Percentiles rank a stretch among this genome's conserved stretches.
Evolutionary conservation across 2,888 invertebrate genomes (phyloP).

Genomic region (Apodemia duryi): DNA sequence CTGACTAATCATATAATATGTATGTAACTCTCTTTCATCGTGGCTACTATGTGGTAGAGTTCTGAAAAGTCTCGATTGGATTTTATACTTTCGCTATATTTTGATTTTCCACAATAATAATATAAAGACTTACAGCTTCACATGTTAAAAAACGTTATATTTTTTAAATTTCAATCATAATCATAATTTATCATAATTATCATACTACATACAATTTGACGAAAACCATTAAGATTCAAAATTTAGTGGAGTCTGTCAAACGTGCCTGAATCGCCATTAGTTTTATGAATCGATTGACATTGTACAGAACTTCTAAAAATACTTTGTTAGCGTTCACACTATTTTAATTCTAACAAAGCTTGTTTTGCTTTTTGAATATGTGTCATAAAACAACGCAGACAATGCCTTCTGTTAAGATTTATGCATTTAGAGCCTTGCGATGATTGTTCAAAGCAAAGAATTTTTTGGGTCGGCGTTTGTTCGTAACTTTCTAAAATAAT

Average conservation of each 20-base stretch:
- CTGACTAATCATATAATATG: too few relatives aligned
- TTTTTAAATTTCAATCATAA: too few relatives aligned
- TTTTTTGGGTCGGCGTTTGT: conserved; percentile 48
- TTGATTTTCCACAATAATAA: too few relatives aligned
- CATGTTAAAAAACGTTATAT: too few relatives aligned
- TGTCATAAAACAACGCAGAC: conserved; percentile 37
- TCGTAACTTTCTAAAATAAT: conserved; percentile 26
- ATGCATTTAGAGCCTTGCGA: conserved; percentile 45
- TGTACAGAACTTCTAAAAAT: conserved; percentile 22
- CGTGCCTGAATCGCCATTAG: background rate
- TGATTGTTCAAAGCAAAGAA: conserved; percentile 52
- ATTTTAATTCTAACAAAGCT: conserved; percentile 27
- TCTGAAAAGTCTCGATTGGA: too few relatives aligned
- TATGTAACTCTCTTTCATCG: too few relatives aligned
- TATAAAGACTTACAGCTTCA: too few relatives aligned
- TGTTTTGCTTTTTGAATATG: conserved; percentile 22
- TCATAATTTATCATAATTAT: too few relatives aligned
- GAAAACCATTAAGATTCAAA: background rate
- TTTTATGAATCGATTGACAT: conserved; percentile 18
- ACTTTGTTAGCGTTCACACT: conserved; percentile 19
- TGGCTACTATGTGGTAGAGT: too few relatives aligned
- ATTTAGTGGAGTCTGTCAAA: background rate
- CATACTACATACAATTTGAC: too few relatives aligned
- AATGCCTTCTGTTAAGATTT: conserved; percentile 40
- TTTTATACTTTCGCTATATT: too few relatives aligned